Evolutionary conservation across 2,797 vertebrate species (phyloP), one percentile per base, ranked within the genome.

Genomic region (Odontamblyopus lacepedii): DNA sequence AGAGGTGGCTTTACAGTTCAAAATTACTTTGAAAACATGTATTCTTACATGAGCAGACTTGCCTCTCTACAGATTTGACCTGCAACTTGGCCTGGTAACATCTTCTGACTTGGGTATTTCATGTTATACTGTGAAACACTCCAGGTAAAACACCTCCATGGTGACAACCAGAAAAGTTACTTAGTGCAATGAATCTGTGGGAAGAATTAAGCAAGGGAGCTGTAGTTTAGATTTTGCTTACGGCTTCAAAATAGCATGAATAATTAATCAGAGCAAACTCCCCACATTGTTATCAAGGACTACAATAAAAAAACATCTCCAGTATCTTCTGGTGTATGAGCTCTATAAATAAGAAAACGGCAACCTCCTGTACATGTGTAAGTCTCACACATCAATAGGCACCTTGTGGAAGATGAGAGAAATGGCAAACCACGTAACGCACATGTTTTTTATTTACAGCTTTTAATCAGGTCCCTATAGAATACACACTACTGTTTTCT

Each of bases 391-490:
- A 88, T 91, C 88, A 88, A 89, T 85, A 62, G 27, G 44, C 35
- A 74, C 69, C 71, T 77, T 83, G 77, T 75, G 74, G 79, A 73
- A 82, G 70, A 85, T 26, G 41, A 74, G 85, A 82, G 62, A 63
- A 38, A 65, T 15, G 6, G 63, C 41, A 72, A 77, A 78, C 63
- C 68, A 75, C 88, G 70, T 48, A 13, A 78, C 64, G 70, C 73
- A 66, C 75, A 72, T 78, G 64, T 44, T 81, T 85, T 77, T 62
- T 73, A 62, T 71, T 69, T 81, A 82, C 23, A 61, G 77, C 59
- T 76, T 87, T 82, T 85, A 90, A 90, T 91, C 84, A 91, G 82
- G 77, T 83, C 91, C 84, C 89, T 26, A 48, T 16, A 6, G 72
- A 69, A 80, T n/a, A 66, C 76, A 27, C 44, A 27, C 48, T 18